phyloP scores from a whole-genome alignment of 2,113 vertebrate genomes.

The Hippopotamus amphibius region DNA sequence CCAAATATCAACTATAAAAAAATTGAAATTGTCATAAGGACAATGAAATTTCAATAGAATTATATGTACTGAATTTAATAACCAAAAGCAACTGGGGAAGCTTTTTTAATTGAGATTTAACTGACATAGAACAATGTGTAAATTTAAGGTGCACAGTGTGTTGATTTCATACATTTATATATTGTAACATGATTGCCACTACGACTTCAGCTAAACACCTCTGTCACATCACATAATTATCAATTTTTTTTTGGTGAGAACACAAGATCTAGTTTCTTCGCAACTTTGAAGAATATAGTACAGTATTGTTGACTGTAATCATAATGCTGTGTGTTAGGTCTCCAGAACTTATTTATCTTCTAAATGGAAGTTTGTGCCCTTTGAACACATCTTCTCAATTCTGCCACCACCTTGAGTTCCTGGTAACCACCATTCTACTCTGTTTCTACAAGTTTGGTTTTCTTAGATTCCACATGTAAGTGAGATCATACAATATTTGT shows the following conservation, averaged over 20 bases:
- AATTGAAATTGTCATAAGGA: constrained; percentile 81
- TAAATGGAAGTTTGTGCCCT: not conserved
- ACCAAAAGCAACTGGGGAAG: not conserved
- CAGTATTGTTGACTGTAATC: not conserved
- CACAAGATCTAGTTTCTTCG: not conserved
- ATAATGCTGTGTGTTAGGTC: not conserved
- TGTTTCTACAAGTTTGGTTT: not conserved
- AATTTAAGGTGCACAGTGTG: not conserved
- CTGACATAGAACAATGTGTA: not conserved
- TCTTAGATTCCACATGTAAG: not conserved
- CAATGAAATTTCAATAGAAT: not conserved
- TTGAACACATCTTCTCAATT: not conserved
- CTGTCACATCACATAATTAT: not conserved
- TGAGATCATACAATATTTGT: not conserved
- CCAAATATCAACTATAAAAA: constrained; percentile 89
- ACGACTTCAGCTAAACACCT: not conserved
- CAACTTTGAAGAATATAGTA: not conserved
- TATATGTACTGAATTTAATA: constrained; percentile 5
- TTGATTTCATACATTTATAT: not conserved
- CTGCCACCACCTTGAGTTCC: not conserved
- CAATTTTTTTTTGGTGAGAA: not conserved
- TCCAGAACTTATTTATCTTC: not conserved
- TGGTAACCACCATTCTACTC: not conserved
- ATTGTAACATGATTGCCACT: not conserved
- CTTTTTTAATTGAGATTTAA: not conserved